phyloP scores from a whole-genome alignment of 2,888 invertebrate genomes.

The Amaurobius ferox region DNA sequence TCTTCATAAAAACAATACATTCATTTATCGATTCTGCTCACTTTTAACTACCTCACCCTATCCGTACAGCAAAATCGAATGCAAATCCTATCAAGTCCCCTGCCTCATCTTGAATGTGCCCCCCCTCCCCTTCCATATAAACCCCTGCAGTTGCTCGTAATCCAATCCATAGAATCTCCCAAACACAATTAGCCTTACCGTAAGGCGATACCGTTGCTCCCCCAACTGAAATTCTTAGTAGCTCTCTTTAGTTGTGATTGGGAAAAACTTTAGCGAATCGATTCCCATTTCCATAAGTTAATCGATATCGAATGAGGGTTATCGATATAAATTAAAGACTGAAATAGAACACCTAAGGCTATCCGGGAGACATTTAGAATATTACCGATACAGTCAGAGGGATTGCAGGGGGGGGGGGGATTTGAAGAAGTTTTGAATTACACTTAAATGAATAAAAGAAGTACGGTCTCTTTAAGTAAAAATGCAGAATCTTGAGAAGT shows the following conservation, averaged over 20 bases:
- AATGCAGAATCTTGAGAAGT: too few relatives aligned
- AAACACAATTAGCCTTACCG: constrained; percentile 54
- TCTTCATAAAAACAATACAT: too few relatives aligned
- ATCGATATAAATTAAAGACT: constrained; percentile 12
- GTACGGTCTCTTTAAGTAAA: too few relatives aligned
- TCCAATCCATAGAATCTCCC: constrained; percentile 26
- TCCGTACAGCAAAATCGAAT: constrained; percentile 6
- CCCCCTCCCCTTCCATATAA: too few relatives aligned
- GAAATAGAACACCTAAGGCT: too few relatives aligned
- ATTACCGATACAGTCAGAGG: too few relatives aligned
- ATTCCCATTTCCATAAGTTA: constrained; percentile 16
- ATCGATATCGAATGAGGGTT: constrained; percentile 1
- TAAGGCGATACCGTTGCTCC: constrained; percentile 53
- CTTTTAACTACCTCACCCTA: not conserved
- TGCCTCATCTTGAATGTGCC: not conserved
- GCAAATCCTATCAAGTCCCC: constrained; percentile 6
- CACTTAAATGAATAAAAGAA: too few relatives aligned
- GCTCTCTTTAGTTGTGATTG: constrained; percentile 7
- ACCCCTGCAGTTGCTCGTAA: constrained; percentile 28
- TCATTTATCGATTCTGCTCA: too few relatives aligned
- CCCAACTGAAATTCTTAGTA: not conserved
- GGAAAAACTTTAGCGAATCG: not conserved
- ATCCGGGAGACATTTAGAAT: too few relatives aligned
- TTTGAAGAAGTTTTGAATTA: too few relatives aligned
- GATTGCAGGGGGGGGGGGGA: too few relatives aligned